Conservation (phyloP, 2,888 invertebrate species). For the Epinotia ramella region DNA sequence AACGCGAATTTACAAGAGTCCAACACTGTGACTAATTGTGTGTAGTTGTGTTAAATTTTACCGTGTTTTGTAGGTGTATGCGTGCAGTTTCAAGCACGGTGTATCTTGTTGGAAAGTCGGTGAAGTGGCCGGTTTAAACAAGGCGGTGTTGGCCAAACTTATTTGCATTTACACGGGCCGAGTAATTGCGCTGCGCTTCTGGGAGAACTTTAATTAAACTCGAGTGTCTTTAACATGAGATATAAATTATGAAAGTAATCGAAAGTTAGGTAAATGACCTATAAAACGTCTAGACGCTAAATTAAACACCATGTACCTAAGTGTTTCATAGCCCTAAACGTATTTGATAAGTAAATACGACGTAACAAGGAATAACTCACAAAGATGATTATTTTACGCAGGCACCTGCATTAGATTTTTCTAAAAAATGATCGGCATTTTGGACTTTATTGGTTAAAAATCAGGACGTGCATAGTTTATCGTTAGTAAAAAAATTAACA, state of each 20-base stretch:
- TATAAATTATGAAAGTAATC: constrained; percentile 44
- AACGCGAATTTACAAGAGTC: constrained; percentile 60
- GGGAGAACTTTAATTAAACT: constrained; percentile 84
- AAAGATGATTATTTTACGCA: neutral
- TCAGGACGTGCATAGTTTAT: no score
- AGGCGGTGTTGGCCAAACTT: constrained; percentile 75
- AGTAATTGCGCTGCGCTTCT: constrained; percentile 82
- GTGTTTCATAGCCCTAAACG: neutral
- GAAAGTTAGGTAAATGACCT: constrained; percentile 40
- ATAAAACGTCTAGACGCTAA: constrained; percentile 39
- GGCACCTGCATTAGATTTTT: no score
- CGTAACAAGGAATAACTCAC: neutral
- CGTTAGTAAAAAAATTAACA: no score
- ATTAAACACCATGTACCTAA: neutral
- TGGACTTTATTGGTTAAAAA: no score
- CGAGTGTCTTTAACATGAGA: constrained; percentile 76
- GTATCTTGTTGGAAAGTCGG: constrained; percentile 55
- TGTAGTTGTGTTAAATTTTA: constrained; percentile 22
- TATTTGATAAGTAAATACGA: neutral
- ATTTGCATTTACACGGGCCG: constrained; percentile 84
- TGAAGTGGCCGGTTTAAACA: constrained; percentile 73
- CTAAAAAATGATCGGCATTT: no score
- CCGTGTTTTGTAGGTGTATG: constrained; percentile 28
- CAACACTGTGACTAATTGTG: constrained; percentile 33
- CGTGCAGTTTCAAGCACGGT: constrained; percentile 43